Evolutionary conservation across 2,113 vertebrate species (phyloP), one percentile per base, ranked within the genome.

Genomic region (Tylochromis polylepis): DNA sequence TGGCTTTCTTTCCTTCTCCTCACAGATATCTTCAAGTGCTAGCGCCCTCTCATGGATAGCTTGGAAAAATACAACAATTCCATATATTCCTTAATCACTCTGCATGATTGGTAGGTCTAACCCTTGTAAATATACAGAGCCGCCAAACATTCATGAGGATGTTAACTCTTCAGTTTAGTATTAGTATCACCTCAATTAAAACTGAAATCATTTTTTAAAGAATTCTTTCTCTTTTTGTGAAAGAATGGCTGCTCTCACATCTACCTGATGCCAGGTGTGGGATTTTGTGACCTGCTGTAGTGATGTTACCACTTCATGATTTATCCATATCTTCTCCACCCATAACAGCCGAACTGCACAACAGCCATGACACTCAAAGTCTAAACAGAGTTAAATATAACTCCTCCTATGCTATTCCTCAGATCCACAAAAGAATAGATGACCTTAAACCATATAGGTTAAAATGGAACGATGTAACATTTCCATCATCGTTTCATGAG

Each of bases 381-480:
- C n/a, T 22, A 56, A 51, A 43, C 29, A 59, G 22, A 60, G 18
- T 29, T 16, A 82, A 53, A 31, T 27, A 11, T 55, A 29, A 53
- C 51, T 49, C 36, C 12, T 62, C 15, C 18, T 11, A 27, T 34
- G 5, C 11, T 46, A 7, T 82, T 70, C 60, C 29, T 43, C 5
- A 62, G 34, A 12, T 38, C 22, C 15, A 41, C 18, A 20, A 4
- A 85, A 79, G 16, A 16, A 18, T 18, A 6, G 3, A n/a, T 79
- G 24, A 36, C 16, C 22, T 84, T 24, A 83, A 56, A 67, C 41
- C 46, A 57, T 6, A 46, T 53, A 43, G 11, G 3, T 85, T 81
- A 41, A 31, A 57, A 22, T 57, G 67, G 51, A 90, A 88, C 24
- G 22, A 8, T 55, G 36, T 27, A 58, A 51, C 46, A 9, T 38